Percentiles rank a stretch among this genome's conserved stretches.
Conservation (phyloP, 1,140 invertebrate genomes). For the Calosoma granatense region DNA sequence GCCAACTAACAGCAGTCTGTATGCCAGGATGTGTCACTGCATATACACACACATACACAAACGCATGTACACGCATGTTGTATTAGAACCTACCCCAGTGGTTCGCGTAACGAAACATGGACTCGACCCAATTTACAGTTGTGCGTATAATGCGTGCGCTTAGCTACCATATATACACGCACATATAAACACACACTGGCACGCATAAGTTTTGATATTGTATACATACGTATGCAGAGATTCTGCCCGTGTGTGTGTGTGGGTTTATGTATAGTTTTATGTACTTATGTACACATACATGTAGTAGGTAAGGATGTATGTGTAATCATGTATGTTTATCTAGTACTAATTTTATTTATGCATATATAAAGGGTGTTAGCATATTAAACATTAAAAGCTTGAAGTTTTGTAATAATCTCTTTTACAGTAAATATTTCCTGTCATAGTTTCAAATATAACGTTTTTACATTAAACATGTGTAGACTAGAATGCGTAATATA, state of each 20-base stretch:
- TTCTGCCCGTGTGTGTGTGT: background rate
- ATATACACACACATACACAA: background rate
- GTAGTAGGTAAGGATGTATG: slow-evolving; percentile 1
- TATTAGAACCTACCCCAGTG: too few relatives aligned
- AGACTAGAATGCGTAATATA: too few relatives aligned
- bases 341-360: slow-evolving; percentile 3
- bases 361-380: background rate
- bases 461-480: too few relatives aligned
- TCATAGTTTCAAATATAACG: too few relatives aligned
- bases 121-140: too few relatives aligned
- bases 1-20: too few relatives aligned
- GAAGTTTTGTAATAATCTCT: too few relatives aligned
- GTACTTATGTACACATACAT: background rate
- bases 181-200: background rate
- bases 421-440: too few relatives aligned
- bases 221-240: slow-evolving; percentile 1
- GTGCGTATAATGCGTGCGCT: too few relatives aligned
- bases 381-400: too few relatives aligned
- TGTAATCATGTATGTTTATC: slow-evolving; percentile 8
- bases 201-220: background rate
- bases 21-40: slow-evolving; percentile 9
- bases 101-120: too few relatives aligned
- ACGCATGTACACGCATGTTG: too few relatives aligned
- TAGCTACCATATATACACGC: background rate
- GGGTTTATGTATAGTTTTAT: background rate